A percentile compares a stretch with the other conserved stretches of the same genome.
These are phyloP conservation scores for Stomatorhinus walkeri DNA, from an alignment of 2,797 vertebrate species.

Conservation along the genomic window DNA sequence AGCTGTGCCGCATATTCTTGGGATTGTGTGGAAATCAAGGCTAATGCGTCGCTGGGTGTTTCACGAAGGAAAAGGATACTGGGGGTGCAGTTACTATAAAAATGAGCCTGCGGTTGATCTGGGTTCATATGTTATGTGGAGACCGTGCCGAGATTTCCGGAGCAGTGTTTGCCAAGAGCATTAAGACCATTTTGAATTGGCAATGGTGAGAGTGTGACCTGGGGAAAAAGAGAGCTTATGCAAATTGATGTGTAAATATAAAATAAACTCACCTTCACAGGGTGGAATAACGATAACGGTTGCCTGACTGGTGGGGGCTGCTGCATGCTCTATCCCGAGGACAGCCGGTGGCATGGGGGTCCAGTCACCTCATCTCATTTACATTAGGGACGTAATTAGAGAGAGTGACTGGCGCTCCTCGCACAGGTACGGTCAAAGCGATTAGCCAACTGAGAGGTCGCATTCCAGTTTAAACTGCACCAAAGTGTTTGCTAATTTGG, in stretches of 20 bases:
- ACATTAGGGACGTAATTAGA: constrained; percentile 25
- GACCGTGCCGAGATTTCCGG: not conserved
- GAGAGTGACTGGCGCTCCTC: not conserved
- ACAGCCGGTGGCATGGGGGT: constrained; percentile 13
- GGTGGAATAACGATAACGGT: constrained; percentile 32
- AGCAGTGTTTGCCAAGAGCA: constrained; percentile 23
- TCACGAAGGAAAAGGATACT: constrained; percentile 23
- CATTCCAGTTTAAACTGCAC: constrained; percentile 3
- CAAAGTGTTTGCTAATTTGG: not conserved
- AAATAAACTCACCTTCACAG: constrained; percentile 40
- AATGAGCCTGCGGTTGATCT: constrained; percentile 41
- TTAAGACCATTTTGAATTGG: constrained; percentile 17
- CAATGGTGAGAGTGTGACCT: constrained; percentile 3
- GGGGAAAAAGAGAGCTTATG: constrained; percentile 29
- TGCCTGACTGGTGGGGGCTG: constrained; percentile 11
- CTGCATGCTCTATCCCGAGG: constrained; percentile 27
- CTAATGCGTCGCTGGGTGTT: not conserved
- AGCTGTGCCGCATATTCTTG: constrained; percentile 22
- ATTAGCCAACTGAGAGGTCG: not conserved
- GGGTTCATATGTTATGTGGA: not conserved
- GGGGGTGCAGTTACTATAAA: constrained; percentile 46
- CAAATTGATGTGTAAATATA: constrained; percentile 41
- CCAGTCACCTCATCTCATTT: constrained; percentile 34
- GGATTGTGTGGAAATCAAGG: constrained; percentile 30
- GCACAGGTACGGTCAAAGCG: constrained; percentile 5